These are phyloP conservation scores for Anarhynchus alexandrinus DNA, from an alignment of 2,113 vertebrate species.

Conservation along the genomic window DNA sequence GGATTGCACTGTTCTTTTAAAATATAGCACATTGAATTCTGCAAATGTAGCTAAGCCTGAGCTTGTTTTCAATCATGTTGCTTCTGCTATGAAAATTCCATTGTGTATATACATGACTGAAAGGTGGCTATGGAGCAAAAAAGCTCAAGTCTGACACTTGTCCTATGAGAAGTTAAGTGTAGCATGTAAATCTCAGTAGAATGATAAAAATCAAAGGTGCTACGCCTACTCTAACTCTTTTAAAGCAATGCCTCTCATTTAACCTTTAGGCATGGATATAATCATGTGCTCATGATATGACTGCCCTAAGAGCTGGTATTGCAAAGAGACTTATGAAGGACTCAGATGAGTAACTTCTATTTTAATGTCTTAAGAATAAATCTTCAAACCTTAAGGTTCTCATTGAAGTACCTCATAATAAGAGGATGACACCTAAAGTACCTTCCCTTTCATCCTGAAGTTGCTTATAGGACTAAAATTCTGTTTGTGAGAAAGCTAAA, in stretches of 20 bases:
- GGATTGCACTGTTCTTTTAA: not conserved
- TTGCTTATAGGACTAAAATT: not conserved
- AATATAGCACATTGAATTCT: not conserved
- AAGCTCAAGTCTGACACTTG: not conserved
- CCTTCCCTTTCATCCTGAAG: not conserved
- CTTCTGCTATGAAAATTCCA: not conserved
- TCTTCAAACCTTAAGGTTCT: not conserved
- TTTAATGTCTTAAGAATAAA: not conserved
- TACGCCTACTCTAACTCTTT: not conserved
- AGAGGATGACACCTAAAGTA: not conserved
- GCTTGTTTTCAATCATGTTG: not conserved
- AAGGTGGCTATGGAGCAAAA: not conserved
- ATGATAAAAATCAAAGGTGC: not conserved
- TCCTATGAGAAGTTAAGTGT: not conserved
- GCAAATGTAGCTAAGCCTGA: not conserved
- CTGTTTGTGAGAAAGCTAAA: not conserved
- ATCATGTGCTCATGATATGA: not conserved
- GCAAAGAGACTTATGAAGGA: not conserved
- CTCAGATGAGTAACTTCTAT: not conserved
- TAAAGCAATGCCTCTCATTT: not conserved
- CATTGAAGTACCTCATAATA: not conserved
- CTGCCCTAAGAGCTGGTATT: not conserved
- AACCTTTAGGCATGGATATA: not conserved
- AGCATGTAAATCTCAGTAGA: not conserved
- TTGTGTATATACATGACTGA: not conserved